A percentile compares a stretch with the other conserved stretches of the same genome.
These are phyloP conservation scores for Conger conger DNA, from an alignment of 2,113 vertebrate species.

Conservation along the genomic window DNA sequence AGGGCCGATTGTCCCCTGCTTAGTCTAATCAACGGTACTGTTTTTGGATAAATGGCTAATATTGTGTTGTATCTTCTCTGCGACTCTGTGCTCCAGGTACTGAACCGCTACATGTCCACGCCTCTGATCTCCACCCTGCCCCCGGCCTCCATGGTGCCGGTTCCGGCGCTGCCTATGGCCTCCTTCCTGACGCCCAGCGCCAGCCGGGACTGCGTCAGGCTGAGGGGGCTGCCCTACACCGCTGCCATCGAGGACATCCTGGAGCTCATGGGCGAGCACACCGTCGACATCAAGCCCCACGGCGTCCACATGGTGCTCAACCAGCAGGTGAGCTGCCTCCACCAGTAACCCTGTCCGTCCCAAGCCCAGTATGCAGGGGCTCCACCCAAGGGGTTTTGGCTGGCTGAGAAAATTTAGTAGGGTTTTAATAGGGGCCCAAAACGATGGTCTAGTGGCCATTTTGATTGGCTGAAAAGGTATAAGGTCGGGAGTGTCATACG, in stretches of 20 bases:
- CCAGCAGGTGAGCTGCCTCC: constrained; percentile 80
- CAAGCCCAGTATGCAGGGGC: too few relatives aligned
- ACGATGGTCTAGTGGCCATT: too few relatives aligned
- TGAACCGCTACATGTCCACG: constrained; percentile 91
- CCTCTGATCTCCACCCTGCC: constrained; percentile 89
- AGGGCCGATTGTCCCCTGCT: too few relatives aligned
- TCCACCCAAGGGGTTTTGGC: too few relatives aligned
- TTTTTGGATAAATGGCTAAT: too few relatives aligned
- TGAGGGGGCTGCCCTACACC: constrained; percentile 89
- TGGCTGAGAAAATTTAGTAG: too few relatives aligned
- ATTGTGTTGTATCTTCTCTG: too few relatives aligned
- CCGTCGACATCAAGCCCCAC: constrained; percentile 89
- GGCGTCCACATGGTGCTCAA: constrained; percentile 98
- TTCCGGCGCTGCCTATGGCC: constrained; percentile 77
- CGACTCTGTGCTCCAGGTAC: constrained; percentile 67
- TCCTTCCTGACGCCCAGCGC: constrained; percentile 80
- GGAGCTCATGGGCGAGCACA: constrained; percentile 91
- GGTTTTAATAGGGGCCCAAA: too few relatives aligned
- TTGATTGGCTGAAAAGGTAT: too few relatives aligned
- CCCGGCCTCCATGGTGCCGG: constrained; percentile 74
- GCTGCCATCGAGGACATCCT: constrained; percentile 93
- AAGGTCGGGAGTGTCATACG: too few relatives aligned
- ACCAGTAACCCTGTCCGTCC: too few relatives aligned
- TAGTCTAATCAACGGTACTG: too few relatives aligned
- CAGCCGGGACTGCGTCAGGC: constrained; percentile 84